Evolutionary conservation across 2,888 invertebrate genomes (phyloP).

Genomic region (Brachyptera risi): DNA sequence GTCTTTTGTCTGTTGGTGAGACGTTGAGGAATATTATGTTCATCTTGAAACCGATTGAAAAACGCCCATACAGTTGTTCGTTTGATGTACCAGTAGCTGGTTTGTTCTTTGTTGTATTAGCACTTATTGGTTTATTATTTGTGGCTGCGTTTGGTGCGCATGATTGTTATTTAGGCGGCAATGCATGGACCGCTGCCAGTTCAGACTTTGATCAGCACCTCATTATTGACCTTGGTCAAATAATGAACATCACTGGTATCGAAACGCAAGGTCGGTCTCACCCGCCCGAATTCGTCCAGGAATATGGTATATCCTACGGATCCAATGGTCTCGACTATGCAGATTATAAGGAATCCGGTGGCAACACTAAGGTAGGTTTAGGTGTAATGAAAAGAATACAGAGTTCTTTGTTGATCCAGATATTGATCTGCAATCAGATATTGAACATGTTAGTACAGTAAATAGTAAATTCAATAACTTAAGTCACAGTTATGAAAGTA

Average conservation of each 20-base stretch:
- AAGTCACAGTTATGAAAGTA: no score
- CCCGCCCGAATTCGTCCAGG: conserved; percentile 87
- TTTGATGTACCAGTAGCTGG: no score
- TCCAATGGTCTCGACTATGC: conserved; percentile 86
- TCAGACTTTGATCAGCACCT: conserved; percentile 92
- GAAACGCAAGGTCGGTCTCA: conserved; percentile 88
- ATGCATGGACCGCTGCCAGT: conserved; percentile 88
- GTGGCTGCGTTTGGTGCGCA: conserved; percentile 9
- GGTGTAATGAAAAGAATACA: conserved; percentile 6
- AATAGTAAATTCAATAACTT: no score
- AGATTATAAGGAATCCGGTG: conserved; percentile 84
- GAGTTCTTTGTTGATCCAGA: neutral
- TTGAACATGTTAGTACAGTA: no score
- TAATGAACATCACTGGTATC: conserved; percentile 84
- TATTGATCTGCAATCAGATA: no score
- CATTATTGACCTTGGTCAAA: conserved; percentile 80
- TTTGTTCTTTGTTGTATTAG: conserved; percentile 27
- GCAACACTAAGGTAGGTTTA: conserved; percentile 74
- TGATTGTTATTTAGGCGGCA: conserved; percentile 60
- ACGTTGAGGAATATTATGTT: no score
- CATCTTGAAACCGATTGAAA: no score
- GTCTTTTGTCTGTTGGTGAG: no score
- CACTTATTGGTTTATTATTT: conserved; percentile 14
- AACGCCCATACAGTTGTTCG: no score
- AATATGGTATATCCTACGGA: conserved; percentile 91